Base-by-base conservation (phyloP, 1,140 invertebrate genomes). In the Diorhabda sublineata region DNA sequence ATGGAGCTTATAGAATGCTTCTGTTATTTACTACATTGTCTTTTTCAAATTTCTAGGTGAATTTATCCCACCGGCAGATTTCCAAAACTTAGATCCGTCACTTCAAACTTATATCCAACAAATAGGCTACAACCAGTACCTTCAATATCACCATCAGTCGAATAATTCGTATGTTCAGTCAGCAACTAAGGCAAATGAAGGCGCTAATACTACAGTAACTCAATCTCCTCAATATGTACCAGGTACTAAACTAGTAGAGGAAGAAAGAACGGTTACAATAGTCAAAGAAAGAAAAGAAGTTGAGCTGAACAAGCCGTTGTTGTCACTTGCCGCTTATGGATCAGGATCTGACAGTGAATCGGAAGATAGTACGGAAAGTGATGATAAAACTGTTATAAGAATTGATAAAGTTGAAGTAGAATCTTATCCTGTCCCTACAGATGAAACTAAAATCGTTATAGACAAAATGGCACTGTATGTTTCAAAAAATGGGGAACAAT, bases 381-480 rank as follows among this genome's bases (percentile, higher is more conserved):
- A 67, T 8, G 64, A 74, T 45, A 72, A 71, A 26, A 42, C 8
- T 44, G 45, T 67, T 5, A 62, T 42, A 5, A 67, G 69, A 62
- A 60, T 67, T 6, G 64, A 69, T 42, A 73, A 73, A 26, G 82
- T 87, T 5, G 47, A 52, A 52, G 82, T 87, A 4, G 47, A 52
- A 52, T 52, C 47, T n/a, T 3, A 6, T 8, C 6, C 47, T 8
- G 47, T n/a, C 6, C 92, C 93, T 11, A 90, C 93, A 0, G 88
- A 89, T 6, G 93, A 95, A 67, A 83, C 94, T 4, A 89, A 93
- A 77, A 86, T 92, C 57, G 92, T 98, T 5, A 94, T 98, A 62
- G 95, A 98, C 80, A 97, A 97, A 83, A 97, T 98, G 89, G 95
- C 96, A 2, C 90, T 90, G 67, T 98, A 98, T 79, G 96, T 98